A percentile compares a stretch with the other conserved stretches of the same genome.
Conservation (phyloP, 2,113 vertebrate genomes). For the Elachura formosa region DNA sequence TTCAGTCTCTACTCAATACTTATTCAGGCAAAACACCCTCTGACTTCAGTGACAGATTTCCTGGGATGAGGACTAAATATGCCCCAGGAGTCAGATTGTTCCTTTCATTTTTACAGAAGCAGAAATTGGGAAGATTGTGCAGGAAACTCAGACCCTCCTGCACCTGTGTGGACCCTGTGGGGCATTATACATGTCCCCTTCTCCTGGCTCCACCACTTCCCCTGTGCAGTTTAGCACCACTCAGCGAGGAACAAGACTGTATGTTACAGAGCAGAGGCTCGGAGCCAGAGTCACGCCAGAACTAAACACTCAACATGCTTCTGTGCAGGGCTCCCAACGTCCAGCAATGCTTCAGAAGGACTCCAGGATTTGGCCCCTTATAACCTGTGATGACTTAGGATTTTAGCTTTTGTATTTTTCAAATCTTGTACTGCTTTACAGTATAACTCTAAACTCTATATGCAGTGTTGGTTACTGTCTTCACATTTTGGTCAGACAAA, state of each 20-base stretch:
- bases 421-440: neutral
- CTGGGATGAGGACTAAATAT: neutral
- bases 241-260: accelerated
- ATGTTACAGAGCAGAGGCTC: neutral
- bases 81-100: neutral
- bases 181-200: accelerated
- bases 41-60: conserved; percentile 23
- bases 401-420: neutral
- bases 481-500: neutral
- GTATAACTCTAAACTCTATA: neutral
- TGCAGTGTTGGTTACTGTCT: too few species aligned
- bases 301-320: neutral
- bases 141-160: neutral
- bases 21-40: conserved; percentile 23
- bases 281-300: neutral
- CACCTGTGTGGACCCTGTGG: neutral
- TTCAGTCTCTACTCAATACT: conserved; percentile 36
- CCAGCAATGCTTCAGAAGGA: neutral
- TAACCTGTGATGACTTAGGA: neutral
- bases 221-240: neutral
- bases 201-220: accelerated
- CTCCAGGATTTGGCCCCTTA: neutral
- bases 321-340: neutral
- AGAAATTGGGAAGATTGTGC: neutral
- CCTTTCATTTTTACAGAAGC: neutral